Evolutionary conservation across 2,797 vertebrate genomes (phyloP).

Genomic region (Sorex maritimensis): DNA sequence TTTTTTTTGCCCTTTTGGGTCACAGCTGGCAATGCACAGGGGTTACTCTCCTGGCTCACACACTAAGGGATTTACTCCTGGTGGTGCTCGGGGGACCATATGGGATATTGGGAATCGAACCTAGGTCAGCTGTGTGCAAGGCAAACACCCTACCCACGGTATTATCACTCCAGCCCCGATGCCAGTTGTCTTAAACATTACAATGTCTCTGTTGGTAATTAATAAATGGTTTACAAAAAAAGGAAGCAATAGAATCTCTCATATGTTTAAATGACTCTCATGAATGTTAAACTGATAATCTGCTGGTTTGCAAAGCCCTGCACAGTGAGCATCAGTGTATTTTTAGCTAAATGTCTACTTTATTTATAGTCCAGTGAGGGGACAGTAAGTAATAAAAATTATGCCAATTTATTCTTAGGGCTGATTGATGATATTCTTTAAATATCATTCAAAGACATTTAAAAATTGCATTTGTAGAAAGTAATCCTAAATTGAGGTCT

Average conservation of each 20-base stretch:
- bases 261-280: background rate
- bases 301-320: background rate
- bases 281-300: background rate
- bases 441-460: background rate
- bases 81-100: too few species aligned
- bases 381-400: background rate
- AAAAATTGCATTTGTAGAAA: background rate
- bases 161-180: background rate
- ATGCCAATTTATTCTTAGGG: conserved; percentile 27
- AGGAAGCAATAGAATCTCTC: background rate
- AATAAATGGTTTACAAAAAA: conserved; percentile 56
- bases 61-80: too few species aligned
- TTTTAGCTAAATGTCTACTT: conserved; percentile 15
- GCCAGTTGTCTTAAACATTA: background rate
- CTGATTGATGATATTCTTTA: conserved; percentile 1
- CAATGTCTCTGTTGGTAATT: conserved; percentile 48
- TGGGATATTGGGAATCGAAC: too few species aligned
- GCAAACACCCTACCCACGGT: too few species aligned
- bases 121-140: too few species aligned
- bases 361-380: conserved; percentile 62
- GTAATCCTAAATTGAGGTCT: background rate
- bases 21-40: too few species aligned
- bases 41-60: too few species aligned
- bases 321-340: background rate
- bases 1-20: too few species aligned